Conservation (phyloP, 2,113 vertebrate genomes). For the Lepisosteus osseus region DNA sequence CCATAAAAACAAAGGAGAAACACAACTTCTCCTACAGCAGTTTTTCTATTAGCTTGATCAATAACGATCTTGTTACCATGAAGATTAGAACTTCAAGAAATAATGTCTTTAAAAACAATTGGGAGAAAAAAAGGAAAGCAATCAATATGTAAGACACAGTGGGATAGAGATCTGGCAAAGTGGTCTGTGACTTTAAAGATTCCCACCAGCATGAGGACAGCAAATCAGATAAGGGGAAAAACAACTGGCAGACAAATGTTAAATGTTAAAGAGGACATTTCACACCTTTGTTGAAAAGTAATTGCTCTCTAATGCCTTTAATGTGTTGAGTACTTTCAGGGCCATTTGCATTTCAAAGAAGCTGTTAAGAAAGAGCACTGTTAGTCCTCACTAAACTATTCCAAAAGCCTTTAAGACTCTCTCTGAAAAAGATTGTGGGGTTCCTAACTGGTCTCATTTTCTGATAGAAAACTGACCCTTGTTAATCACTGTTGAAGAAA, state of each 20-base stretch:
- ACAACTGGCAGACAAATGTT: constrained; percentile 5
- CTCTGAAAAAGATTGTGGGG: too few relatives aligned
- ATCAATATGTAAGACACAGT: neutral
- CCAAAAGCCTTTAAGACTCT: too few relatives aligned
- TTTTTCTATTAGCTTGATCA: too few relatives aligned
- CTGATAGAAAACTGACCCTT: too few relatives aligned
- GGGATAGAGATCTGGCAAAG: neutral
- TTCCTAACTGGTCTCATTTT: too few relatives aligned
- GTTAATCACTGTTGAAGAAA: too few relatives aligned
- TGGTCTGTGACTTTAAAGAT: neutral
- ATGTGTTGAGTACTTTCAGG: neutral
- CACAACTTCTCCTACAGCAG: too few relatives aligned
- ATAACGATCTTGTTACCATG: too few relatives aligned
- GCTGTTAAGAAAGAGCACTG: neutral
- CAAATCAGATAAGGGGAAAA: neutral
- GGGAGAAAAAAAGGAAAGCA: too few relatives aligned
- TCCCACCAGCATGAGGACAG: neutral
- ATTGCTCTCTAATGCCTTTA: neutral
- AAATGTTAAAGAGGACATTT: constrained; percentile 2
- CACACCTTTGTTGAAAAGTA: neutral
- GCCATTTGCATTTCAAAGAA: neutral
- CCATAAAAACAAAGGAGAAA: too few relatives aligned
- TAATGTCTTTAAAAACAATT: too few relatives aligned
- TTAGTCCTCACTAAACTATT: neutral
- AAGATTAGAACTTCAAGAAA: too few relatives aligned